phyloP scores from a whole-genome alignment of 2,888 invertebrate species.

The Mayetiola destructor region DNA sequence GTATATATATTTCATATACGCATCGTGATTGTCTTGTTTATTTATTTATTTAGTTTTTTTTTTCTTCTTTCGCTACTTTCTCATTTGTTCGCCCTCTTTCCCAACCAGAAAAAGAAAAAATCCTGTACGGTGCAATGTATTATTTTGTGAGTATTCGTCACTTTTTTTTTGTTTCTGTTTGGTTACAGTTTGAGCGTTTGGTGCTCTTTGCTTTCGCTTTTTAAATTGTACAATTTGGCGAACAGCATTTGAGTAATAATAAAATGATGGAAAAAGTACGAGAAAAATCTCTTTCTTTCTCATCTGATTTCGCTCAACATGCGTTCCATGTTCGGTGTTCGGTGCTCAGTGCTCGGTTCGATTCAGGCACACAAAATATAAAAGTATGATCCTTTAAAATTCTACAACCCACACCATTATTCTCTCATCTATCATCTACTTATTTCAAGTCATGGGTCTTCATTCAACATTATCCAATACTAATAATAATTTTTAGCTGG shows the following conservation, averaged over 20 bases:
- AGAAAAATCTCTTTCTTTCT: too few species aligned
- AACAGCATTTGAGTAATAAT: slow-evolving; percentile 11
- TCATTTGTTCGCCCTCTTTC: too few species aligned
- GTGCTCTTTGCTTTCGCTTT: neutral
- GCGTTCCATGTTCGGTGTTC: too few species aligned
- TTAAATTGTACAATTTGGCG: neutral
- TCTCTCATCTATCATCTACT: too few species aligned
- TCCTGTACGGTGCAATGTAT: too few species aligned
- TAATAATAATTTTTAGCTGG: slow-evolving; percentile 1
- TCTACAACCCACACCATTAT: neutral
- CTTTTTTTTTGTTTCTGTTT: neutral
- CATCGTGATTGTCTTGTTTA: neutral
- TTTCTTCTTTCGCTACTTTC: neutral
- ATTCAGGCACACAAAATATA: too few species aligned
- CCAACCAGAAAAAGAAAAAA: too few species aligned
- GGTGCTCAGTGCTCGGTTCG: too few species aligned
- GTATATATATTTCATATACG: slow-evolving; percentile 2
- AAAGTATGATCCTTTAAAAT: too few species aligned
- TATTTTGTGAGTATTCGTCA: too few species aligned
- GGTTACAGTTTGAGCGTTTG: neutral
- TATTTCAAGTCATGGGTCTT: neutral
- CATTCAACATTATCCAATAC: too few species aligned
- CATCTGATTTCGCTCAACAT: too few species aligned
- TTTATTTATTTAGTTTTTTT: slow-evolving; percentile 4
- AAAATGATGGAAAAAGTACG: neutral